These are phyloP conservation scores for Lepidostoma basale DNA, from an alignment of 1,140 invertebrate genomes.

Conservation along the genomic window DNA sequence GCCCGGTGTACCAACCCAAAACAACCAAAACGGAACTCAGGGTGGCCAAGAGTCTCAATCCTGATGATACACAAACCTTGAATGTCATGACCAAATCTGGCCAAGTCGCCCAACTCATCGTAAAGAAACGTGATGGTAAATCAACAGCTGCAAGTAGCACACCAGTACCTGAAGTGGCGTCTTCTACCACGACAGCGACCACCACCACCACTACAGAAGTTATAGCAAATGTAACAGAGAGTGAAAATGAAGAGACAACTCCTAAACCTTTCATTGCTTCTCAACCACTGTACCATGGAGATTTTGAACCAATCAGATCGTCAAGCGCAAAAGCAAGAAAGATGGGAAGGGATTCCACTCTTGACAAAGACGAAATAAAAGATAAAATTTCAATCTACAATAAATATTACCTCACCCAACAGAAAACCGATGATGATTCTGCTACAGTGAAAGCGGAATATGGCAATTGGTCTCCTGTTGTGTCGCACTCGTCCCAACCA, in stretches of 20 bases:
- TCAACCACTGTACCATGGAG: constrained; percentile 32
- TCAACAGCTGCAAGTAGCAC: constrained; percentile 39
- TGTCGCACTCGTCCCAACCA: constrained; percentile 49
- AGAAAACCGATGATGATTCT: constrained; percentile 55
- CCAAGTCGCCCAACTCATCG: constrained; percentile 74
- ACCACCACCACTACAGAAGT: constrained; percentile 47
- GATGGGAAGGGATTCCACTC: constrained; percentile 13
- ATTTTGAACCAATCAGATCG: constrained; percentile 35
- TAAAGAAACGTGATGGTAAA: constrained; percentile 70
- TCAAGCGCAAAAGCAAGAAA: constrained; percentile 29
- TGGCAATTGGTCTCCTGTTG: constrained; percentile 61
- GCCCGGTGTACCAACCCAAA: constrained; percentile 49
- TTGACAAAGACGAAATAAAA: constrained; percentile 31
- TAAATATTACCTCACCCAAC: constrained; percentile 57
- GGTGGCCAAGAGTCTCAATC: constrained; percentile 76
- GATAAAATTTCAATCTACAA: constrained; percentile 51
- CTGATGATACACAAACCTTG: constrained; percentile 74
- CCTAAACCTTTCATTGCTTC: constrained; percentile 37
- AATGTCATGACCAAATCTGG: constrained; percentile 77
- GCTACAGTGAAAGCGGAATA: constrained; percentile 58
- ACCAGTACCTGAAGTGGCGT: constrained; percentile 41
- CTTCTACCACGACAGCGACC: constrained; percentile 46
- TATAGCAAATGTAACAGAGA: constrained; percentile 46
- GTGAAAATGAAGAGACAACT: constrained; percentile 29
- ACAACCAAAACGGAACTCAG: constrained; percentile 75